Evolutionary conservation across 2,888 invertebrate species (phyloP).

Genomic region (Pterobdella sp.): DNA sequence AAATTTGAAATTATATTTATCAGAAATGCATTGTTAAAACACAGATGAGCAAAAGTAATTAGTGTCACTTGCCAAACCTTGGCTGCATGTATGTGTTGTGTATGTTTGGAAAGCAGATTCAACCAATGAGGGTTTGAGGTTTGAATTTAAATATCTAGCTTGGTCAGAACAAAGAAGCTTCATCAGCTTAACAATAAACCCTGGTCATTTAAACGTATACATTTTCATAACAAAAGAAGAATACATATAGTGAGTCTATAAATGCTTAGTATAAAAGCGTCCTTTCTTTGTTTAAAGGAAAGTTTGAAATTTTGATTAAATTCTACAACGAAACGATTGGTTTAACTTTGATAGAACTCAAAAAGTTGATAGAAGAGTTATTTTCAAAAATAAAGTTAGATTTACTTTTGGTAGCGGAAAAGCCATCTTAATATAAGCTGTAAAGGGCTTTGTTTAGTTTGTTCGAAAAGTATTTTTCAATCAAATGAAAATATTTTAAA

Average conservation of each 20-base stretch:
- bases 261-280: no score
- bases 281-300: no score
- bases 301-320: no score
- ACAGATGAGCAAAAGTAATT: not conserved
- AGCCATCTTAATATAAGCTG: constrained; percentile 8
- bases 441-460: not conserved
- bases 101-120: not conserved
- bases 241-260: no score
- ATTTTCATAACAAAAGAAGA: no score
- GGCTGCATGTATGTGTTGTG: not conserved
- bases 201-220: no score
- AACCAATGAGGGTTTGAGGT: not conserved
- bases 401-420: not conserved
- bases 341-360: no score
- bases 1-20: not conserved
- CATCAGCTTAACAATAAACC: not conserved
- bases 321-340: no score
- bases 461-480: not conserved
- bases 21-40: not conserved
- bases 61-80: not conserved
- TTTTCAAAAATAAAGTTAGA: not conserved
- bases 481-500: not conserved
- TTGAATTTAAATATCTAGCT: constrained; percentile 2
- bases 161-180: constrained; percentile 15
- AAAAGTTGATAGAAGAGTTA: not conserved